phyloP scores from a whole-genome alignment of 1,140 invertebrate genomes.

The Habropoda laboriosa region DNA sequence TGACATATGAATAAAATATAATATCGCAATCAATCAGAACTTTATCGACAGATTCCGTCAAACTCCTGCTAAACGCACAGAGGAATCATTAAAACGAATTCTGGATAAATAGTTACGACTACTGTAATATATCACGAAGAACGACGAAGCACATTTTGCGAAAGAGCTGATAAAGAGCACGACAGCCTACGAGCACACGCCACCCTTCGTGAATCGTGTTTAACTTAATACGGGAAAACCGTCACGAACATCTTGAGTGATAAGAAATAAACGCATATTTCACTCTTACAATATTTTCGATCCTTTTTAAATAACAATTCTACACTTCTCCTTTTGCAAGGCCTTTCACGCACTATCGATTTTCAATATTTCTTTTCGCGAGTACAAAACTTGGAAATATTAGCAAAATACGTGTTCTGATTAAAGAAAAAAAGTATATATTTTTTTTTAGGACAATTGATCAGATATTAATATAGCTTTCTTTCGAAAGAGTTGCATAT shows the following conservation, averaged over 20 bases:
- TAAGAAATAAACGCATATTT: conserved; percentile 26
- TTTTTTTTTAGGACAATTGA: too few species aligned
- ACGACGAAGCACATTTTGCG: conserved; percentile 50
- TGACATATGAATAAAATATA: not conserved
- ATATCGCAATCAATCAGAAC: not conserved
- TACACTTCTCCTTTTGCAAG: not conserved
- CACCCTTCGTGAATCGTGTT: conserved; percentile 62
- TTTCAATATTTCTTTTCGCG: not conserved
- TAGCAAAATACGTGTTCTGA: too few species aligned
- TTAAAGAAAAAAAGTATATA: too few species aligned
- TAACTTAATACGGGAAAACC: conserved; percentile 62
- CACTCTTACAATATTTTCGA: conserved; percentile 22
- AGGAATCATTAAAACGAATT: conserved; percentile 40
- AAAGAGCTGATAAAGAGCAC: conserved; percentile 64
- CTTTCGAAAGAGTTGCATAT: too few species aligned
- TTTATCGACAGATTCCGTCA: conserved; percentile 40
- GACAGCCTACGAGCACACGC: conserved; percentile 55
- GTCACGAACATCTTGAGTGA: conserved; percentile 61
- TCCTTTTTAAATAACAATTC: not conserved
- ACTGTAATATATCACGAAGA: conserved; percentile 46
- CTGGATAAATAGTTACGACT: conserved; percentile 58
- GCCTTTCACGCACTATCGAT: not conserved
- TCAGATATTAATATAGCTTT: too few species aligned
- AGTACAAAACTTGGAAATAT: too few species aligned
- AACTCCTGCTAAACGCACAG: conserved; percentile 41